Evolutionary conservation across 2,797 vertebrate genomes (phyloP).

Genomic region (Oryzias dopingdopingensis): DNA sequence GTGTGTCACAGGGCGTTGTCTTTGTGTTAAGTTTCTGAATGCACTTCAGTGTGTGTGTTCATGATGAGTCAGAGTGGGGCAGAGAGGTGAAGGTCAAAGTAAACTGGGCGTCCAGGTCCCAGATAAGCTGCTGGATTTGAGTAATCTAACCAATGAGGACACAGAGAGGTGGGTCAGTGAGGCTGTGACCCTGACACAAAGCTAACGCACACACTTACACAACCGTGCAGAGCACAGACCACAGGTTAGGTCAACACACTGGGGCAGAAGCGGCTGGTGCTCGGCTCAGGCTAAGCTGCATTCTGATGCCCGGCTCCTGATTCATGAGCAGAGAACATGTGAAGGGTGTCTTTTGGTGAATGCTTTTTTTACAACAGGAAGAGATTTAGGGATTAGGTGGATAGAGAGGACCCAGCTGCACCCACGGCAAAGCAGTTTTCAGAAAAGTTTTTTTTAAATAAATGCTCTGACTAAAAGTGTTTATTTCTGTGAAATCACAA

Average conservation of each 20-base stretch:
- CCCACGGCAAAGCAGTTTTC: too few relatives aligned
- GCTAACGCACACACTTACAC: slow-evolving; percentile 24
- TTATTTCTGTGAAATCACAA: too few relatives aligned
- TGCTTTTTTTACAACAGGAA: background rate
- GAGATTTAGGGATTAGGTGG: background rate
- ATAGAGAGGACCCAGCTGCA: background rate
- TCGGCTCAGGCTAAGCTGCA: slow-evolving; percentile 31
- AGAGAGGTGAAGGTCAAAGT: slow-evolving; percentile 36
- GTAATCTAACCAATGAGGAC: slow-evolving; percentile 58
- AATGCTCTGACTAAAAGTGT: too few relatives aligned
- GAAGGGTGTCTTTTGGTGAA: slow-evolving; percentile 2
- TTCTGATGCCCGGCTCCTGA: slow-evolving; percentile 27
- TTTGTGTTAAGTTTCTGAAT: background rate
- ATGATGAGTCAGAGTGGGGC: slow-evolving; percentile 1
- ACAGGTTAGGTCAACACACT: slow-evolving; percentile 32
- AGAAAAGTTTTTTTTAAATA: too few relatives aligned
- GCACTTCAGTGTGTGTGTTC: background rate
- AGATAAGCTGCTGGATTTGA: slow-evolving; percentile 63
- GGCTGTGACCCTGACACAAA: slow-evolving; percentile 32
- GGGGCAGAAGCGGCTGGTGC: slow-evolving; percentile 11
- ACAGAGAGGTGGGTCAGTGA: slow-evolving; percentile 42
- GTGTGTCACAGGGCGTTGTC: slow-evolving; percentile 13
- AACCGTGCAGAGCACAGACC: slow-evolving; percentile 5
- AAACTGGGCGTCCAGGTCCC: slow-evolving; percentile 24
- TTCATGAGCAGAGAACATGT: slow-evolving; percentile 32